These are phyloP conservation scores for Perccottus glenii DNA, from an alignment of 2,113 vertebrate species.

Conservation along the genomic window DNA sequence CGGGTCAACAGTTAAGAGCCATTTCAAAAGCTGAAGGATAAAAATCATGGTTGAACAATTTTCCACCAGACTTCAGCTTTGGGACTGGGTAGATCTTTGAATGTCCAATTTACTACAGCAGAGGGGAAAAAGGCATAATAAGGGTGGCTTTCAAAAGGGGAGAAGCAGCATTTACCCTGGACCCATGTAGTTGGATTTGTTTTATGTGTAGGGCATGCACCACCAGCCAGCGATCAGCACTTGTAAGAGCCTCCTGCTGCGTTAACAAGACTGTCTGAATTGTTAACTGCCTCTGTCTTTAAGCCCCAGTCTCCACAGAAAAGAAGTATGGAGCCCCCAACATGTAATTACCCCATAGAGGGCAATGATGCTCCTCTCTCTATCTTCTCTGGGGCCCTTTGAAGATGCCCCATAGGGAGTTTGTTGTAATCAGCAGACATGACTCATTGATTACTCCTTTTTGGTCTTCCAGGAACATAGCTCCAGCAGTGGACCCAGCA, in stretches of 20 bases:
- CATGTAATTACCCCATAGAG: conserved; percentile 75
- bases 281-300: conserved; percentile 70
- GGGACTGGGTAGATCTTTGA: no score
- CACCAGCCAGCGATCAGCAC: conserved; percentile 45
- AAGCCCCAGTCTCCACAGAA: conserved; percentile 59
- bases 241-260: conserved; percentile 53
- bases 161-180: background rate
- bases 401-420: conserved; percentile 72
- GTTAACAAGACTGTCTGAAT: conserved; percentile 62
- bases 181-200: conserved; percentile 45
- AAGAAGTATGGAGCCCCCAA: conserved; percentile 57
- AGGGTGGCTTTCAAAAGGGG: background rate
- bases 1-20: no score
- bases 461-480: conserved; percentile 65
- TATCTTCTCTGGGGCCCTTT: conserved; percentile 63
- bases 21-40: no score
- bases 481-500: conserved; percentile 44
- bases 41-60: no score
- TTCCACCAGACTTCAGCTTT: no score
- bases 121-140: no score
- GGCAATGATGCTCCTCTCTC: conserved; percentile 53
- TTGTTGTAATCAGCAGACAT: conserved; percentile 71
- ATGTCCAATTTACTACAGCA: no score
- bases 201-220: conserved; percentile 37
- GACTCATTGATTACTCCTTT: conserved; percentile 72